These are phyloP conservation scores for Eretmocerus hayati DNA, from an alignment of 2,888 invertebrate species.

Conservation along the genomic window DNA sequence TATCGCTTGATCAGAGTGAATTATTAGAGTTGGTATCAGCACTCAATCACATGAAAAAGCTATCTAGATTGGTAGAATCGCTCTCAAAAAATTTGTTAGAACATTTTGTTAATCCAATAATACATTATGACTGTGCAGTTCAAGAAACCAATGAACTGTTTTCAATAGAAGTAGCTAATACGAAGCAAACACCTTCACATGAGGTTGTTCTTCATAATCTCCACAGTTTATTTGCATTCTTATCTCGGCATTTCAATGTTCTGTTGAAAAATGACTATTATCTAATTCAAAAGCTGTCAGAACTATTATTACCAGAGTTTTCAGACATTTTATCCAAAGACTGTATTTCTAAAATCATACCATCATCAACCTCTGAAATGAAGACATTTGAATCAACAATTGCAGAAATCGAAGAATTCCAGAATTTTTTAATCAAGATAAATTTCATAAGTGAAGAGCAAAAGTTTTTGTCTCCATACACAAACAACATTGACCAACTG, in stretches of 20 bases:
- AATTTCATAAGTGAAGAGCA: slow-evolving; percentile 55
- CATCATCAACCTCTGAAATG: slow-evolving; percentile 65
- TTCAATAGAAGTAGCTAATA: slow-evolving; percentile 44
- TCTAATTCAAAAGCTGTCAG: slow-evolving; percentile 51
- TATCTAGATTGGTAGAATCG: slow-evolving; percentile 51
- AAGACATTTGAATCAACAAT: slow-evolving; percentile 59
- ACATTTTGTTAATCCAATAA: slow-evolving; percentile 54
- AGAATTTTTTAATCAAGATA: slow-evolving; percentile 55
- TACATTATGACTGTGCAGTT: slow-evolving; percentile 49
- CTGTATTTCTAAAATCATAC: slow-evolving; percentile 70
- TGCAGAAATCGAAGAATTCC: slow-evolving; percentile 59
- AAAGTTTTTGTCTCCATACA: slow-evolving; percentile 60
- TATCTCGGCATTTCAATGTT: slow-evolving; percentile 53
- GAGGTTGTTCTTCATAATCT: slow-evolving; percentile 55
- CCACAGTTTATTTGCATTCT: slow-evolving; percentile 52
- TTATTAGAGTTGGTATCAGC: slow-evolving; percentile 45
- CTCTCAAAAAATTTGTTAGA: slow-evolving; percentile 56
- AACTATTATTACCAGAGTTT: slow-evolving; percentile 53
- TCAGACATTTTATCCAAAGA: slow-evolving; percentile 62
- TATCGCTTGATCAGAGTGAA: slow-evolving; percentile 28
- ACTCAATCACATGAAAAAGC: slow-evolving; percentile 42
- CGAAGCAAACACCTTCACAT: slow-evolving; percentile 47
- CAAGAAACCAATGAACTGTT: slow-evolving; percentile 45
- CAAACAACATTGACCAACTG: slow-evolving; percentile 65
- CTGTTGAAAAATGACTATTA: slow-evolving; percentile 45